A percentile compares a stretch with the other conserved stretches of the same genome.
These are phyloP conservation scores for Thyatira batis DNA, from an alignment of 2,888 invertebrate genomes.

Conservation along the genomic window DNA sequence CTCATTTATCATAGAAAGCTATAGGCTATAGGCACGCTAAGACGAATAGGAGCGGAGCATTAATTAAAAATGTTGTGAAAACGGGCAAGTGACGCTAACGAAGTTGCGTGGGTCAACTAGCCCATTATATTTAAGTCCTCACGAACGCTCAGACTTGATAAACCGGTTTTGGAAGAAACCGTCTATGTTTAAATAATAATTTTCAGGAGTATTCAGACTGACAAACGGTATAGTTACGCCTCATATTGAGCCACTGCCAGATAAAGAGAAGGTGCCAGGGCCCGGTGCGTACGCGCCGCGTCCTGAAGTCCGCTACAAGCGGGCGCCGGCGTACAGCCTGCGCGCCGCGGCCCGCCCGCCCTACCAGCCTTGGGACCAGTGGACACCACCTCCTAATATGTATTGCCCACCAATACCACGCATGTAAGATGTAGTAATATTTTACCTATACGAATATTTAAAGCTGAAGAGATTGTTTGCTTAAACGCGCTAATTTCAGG, in stretches of 20 bases:
- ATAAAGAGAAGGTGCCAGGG: constrained; percentile 47
- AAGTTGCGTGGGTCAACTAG: no score
- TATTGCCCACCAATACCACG: constrained; percentile 54
- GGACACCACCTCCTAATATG: constrained; percentile 72
- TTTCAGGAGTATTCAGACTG: constrained; percentile 43
- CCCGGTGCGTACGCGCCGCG: constrained; percentile 51
- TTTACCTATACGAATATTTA: no score
- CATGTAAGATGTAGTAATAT: constrained; percentile 46
- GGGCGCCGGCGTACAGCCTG: constrained; percentile 56
- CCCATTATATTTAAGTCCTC: no score
- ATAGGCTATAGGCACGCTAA: no score
- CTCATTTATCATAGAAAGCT: no score
- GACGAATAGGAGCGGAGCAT: no score
- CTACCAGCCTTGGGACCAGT: constrained; percentile 55
- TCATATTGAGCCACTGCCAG: constrained; percentile 31
- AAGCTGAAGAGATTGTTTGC: no score
- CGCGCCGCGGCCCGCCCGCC: constrained; percentile 46
- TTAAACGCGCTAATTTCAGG: no score
- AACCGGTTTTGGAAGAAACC: no score
- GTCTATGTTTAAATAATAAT: not conserved
- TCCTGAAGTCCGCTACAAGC: constrained; percentile 31
- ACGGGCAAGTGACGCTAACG: no score
- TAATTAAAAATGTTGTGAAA: no score
- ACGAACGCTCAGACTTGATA: no score
- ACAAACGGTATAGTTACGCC: constrained; percentile 52